Conservation (phyloP, 2,888 invertebrate genomes). For the Nymphalis c-album region DNA sequence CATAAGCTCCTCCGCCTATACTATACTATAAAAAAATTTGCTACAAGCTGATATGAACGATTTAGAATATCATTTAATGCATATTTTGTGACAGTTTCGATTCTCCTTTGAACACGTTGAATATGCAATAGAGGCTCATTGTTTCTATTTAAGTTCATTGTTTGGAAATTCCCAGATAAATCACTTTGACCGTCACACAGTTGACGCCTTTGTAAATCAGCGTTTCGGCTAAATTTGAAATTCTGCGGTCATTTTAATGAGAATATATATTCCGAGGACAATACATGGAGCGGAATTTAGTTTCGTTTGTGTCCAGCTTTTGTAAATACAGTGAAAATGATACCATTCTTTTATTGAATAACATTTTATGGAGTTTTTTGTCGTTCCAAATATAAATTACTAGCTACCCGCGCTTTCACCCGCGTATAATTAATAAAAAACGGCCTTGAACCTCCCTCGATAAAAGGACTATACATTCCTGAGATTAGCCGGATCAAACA, state of each 20-base stretch:
- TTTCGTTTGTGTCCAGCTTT: not conserved
- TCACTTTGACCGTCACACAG: constrained; percentile 25
- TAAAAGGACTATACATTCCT: no score
- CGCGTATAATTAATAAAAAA: no score
- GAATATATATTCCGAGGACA: not conserved
- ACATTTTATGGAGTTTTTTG: no score
- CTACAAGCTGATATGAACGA: not conserved
- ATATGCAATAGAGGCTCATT: constrained; percentile 10
- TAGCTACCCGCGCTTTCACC: no score
- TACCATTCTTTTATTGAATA: no score
- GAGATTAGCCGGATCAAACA: no score
- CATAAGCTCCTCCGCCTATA: no score
- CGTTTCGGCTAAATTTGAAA: constrained; percentile 22
- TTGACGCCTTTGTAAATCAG: constrained; percentile 32
- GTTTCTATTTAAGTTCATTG: constrained; percentile 28
- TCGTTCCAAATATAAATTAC: no score
- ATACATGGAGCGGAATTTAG: not conserved
- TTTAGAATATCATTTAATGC: not conserved
- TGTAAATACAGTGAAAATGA: not conserved
- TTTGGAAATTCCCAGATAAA: constrained; percentile 31
- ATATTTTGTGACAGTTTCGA: constrained; percentile 9
- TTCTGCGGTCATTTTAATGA: constrained; percentile 12
- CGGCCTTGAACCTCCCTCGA: no score
- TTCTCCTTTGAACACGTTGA: constrained; percentile 19
- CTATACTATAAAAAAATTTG: no score